Percentiles rank a stretch among this genome's conserved stretches.
phyloP scores from a whole-genome alignment of 2,797 vertebrate species.

The Botia kubotai region DNA sequence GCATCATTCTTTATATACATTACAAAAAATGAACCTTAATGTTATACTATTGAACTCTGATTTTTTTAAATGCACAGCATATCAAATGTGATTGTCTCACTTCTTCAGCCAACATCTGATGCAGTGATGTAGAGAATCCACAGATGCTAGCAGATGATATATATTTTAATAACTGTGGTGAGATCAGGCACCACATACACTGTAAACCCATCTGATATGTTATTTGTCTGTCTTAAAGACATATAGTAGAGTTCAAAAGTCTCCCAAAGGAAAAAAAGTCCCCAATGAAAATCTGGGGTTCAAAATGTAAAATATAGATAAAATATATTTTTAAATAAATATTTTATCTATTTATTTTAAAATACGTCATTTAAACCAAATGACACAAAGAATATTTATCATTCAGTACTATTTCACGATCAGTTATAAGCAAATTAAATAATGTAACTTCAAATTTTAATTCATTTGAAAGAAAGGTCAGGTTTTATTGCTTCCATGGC shows the following conservation, averaged over 20 bases:
- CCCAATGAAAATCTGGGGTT: background rate
- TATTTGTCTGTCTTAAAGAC: background rate
- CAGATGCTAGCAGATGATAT: constrained; percentile 24
- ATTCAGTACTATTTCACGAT: no score
- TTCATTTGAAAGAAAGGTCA: background rate
- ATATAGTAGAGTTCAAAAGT: background rate
- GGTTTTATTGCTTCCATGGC: background rate
- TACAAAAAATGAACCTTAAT: background rate
- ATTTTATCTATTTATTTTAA: no score
- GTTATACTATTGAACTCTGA: background rate
- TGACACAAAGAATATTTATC: no score
- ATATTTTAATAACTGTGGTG: constrained; percentile 19
- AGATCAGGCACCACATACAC: background rate
- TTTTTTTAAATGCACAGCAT: constrained; percentile 1
- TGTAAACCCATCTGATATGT: constrained; percentile 1
- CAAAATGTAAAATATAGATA: background rate
- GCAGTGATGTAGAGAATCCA: constrained; percentile 9
- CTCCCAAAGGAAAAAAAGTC: no score
- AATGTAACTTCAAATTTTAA: no score
- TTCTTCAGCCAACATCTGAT: background rate
- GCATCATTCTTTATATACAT: background rate
- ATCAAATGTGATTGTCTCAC: background rate
- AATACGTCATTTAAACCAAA: background rate
- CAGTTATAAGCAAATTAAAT: no score
- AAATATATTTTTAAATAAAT: background rate